Evolutionary conservation across 2,888 invertebrate species (phyloP), one percentile per base, ranked within the genome.

Genomic region (Pyralis farinalis): DNA sequence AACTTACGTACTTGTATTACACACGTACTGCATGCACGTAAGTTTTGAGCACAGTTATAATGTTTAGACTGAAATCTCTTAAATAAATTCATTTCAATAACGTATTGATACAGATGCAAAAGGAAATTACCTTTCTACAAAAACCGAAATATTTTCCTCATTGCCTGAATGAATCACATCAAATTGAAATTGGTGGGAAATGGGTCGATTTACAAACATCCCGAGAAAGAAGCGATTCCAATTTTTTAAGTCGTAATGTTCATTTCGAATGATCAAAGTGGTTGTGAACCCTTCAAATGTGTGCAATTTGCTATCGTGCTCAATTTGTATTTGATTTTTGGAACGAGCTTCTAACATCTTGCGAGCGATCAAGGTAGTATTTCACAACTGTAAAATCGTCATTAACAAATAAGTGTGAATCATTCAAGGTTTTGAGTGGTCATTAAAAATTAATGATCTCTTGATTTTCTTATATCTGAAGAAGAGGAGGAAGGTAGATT

Each of bases 231-330:
- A 43, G 44, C 50, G 42, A 40, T 35, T 12, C 32, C 51, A 47
- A 54, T 65, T 58, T 57, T 62, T 66, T 51, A 63, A 51, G 29
- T 47, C 42, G 51, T 60, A 64, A 64, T 56, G 53, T 53, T 53
- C 51, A 61, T 55, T 53, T 55, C 37, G 39, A 16, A 51, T 58
- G 64, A 68, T 68, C 67, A 66, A 67, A 64, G 64, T 61, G 57
- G 52, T 46, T 48, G 50, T 51, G 52, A 58, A 54, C 60, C 61
- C 64, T 58, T 58, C 54, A 68, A 70, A 67, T 60, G 62, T 58
- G 55, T 46, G 51, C 64, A 58, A 70, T 65, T 70, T 68, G 51
- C 64, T 58, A 46, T 47, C 53, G 42, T n/a, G n/a, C 52, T 51
- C 46, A 36, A 46, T 49, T 54, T 38, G 32, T 42, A 29, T 25